These are phyloP conservation scores for Perognathus longimembris DNA, from an alignment of 2,113 vertebrate species.

Conservation along the genomic window DNA sequence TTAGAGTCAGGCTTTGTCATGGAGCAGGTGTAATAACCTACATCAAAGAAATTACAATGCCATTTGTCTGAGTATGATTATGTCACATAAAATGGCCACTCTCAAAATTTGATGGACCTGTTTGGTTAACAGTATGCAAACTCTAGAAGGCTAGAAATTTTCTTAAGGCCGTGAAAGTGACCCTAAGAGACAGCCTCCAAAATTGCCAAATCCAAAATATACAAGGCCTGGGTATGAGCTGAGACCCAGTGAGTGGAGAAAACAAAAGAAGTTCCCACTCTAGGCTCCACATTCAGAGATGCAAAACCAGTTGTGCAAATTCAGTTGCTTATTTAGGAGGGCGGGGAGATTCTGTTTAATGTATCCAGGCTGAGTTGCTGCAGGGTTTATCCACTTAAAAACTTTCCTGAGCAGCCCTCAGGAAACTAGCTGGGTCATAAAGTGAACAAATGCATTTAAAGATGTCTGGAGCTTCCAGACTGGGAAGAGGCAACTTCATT, in stretches of 20 bases:
- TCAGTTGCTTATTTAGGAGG: background rate
- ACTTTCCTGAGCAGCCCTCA: background rate
- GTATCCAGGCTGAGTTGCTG: background rate
- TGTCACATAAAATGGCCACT: background rate
- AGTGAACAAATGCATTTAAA: background rate
- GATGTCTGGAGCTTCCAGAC: background rate
- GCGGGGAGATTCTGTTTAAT: background rate
- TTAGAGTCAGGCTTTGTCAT: background rate
- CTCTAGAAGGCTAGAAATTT: conserved; percentile 9
- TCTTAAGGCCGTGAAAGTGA: background rate
- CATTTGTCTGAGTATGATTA: background rate
- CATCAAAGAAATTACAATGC: background rate
- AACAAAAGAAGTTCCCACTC: conserved; percentile 1
- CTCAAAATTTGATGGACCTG: background rate
- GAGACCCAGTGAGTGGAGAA: background rate
- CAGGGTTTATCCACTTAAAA: background rate
- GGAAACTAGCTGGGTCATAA: background rate
- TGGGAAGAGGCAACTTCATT: background rate
- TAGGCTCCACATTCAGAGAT: background rate
- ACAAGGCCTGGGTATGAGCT: background rate
- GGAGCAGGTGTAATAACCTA: background rate
- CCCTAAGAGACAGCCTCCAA: background rate
- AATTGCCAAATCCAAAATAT: background rate
- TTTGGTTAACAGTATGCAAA: conserved; percentile 35
- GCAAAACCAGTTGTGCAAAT: background rate